A percentile compares a stretch with the other conserved stretches of the same genome.
phyloP scores from a whole-genome alignment of 2,113 vertebrate genomes.

The Microcebus tavaratra region DNA sequence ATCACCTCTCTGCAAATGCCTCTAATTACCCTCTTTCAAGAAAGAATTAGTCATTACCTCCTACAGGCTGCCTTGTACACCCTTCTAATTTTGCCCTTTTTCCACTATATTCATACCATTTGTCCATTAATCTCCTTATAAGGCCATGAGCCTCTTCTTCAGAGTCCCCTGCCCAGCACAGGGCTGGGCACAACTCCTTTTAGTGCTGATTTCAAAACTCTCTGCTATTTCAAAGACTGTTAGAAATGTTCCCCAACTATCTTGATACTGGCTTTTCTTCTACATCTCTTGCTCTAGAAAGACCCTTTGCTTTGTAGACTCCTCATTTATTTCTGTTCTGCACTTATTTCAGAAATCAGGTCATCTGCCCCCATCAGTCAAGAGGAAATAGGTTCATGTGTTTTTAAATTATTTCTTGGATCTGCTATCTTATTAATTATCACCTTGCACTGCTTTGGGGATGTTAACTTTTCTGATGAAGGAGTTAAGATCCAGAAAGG shows the following conservation, averaged over 20 bases:
- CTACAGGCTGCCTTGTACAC: not conserved
- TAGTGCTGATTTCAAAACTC: not conserved
- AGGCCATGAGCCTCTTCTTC: not conserved
- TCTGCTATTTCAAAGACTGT: not conserved
- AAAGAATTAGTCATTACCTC: not conserved
- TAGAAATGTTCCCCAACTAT: not conserved
- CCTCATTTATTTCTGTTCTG: not conserved
- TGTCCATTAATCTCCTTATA: not conserved
- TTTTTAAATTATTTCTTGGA: not conserved
- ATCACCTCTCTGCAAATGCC: not conserved
- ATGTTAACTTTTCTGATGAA: constrained; percentile 29
- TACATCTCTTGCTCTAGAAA: not conserved
- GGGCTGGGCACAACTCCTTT: not conserved
- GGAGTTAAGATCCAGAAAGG: constrained; percentile 2
- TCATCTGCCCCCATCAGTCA: not conserved
- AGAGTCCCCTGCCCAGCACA: not conserved
- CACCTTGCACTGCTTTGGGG: not conserved
- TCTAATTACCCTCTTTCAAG: not conserved
- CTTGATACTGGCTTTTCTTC: not conserved
- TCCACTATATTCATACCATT: not conserved
- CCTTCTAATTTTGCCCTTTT: not conserved
- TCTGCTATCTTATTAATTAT: not conserved
- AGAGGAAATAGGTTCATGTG: not conserved
- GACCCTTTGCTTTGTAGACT: not conserved
- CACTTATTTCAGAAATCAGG: not conserved